These are phyloP conservation scores for Leucania comma DNA, from an alignment of 2,888 invertebrate species.

Conservation along the genomic window DNA sequence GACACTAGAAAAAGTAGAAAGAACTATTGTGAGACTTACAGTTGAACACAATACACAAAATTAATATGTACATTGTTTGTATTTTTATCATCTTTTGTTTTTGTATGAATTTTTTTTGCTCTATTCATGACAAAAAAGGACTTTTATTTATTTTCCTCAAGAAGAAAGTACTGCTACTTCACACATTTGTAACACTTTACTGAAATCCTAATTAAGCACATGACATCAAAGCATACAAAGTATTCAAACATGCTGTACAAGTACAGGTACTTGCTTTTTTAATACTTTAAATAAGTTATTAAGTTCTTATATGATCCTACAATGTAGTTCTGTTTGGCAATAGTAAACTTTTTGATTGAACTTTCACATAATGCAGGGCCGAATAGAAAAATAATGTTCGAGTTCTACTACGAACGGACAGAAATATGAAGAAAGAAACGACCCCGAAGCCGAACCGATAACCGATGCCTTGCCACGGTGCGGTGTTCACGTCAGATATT, in stretches of 20 bases:
- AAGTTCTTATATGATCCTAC: neutral
- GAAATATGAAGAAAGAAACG: conserved; percentile 11
- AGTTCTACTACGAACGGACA: neutral
- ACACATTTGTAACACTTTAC: too few relatives aligned
- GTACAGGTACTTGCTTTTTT: neutral
- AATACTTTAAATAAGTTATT: neutral
- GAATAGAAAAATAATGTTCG: conserved; percentile 7
- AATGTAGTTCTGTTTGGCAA: neutral
- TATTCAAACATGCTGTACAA: neutral
- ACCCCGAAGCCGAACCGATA: neutral
- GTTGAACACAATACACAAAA: too few relatives aligned
- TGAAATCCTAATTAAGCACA: neutral
- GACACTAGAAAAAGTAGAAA: too few relatives aligned
- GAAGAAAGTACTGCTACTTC: too few relatives aligned
- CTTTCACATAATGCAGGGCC: neutral
- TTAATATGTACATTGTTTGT: too few relatives aligned
- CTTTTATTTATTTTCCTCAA: too few relatives aligned
- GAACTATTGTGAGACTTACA: too few relatives aligned
- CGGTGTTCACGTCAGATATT: conserved; percentile 23
- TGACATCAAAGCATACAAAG: neutral
- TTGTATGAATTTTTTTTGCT: too few relatives aligned
- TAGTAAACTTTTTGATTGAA: neutral
- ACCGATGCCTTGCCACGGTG: conserved; percentile 38
- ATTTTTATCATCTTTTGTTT: too few relatives aligned
- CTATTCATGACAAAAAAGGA: too few relatives aligned